Evolutionary conservation across 2,113 vertebrate genomes (phyloP).

Genomic region (Phaetusa simplex): DNA sequence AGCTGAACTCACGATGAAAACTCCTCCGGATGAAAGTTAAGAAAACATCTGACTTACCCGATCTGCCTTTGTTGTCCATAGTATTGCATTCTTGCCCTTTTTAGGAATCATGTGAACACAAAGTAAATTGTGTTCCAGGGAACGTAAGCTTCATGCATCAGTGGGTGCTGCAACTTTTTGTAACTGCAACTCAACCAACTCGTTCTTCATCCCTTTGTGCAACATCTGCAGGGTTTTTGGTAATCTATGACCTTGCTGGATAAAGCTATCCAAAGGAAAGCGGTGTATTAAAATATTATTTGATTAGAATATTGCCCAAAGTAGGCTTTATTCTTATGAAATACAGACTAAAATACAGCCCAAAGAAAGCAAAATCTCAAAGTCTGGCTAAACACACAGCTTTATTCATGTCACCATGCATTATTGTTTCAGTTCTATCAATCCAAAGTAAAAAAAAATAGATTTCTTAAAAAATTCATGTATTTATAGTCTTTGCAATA

Average conservation of each 20-base stretch:
- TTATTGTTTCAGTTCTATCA: not conserved
- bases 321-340: not conserved
- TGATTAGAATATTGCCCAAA: not conserved
- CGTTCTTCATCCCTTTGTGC: not conserved
- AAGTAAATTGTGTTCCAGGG: not conserved
- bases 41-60: not conserved
- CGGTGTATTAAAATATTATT: not conserved
- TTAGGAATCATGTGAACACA: not conserved
- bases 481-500: not conserved
- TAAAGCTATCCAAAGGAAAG: conserved; percentile 16
- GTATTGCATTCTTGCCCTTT: not conserved
- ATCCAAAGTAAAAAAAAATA: not conserved
- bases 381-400: not conserved
- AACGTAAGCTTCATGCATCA: not conserved
- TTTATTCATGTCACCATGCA: not conserved
- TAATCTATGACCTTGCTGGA: not conserved
- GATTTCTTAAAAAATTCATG: not conserved
- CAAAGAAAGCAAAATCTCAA: not conserved
- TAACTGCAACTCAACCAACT: not conserved
- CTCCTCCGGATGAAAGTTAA: not conserved
- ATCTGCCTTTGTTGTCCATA: not conserved
- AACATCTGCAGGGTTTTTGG: not conserved
- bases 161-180: not conserved
- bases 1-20: not conserved
- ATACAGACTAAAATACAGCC: not conserved